Evolutionary conservation across 2,113 vertebrate species (phyloP).

Genomic region (Variabilichromis moorii): DNA sequence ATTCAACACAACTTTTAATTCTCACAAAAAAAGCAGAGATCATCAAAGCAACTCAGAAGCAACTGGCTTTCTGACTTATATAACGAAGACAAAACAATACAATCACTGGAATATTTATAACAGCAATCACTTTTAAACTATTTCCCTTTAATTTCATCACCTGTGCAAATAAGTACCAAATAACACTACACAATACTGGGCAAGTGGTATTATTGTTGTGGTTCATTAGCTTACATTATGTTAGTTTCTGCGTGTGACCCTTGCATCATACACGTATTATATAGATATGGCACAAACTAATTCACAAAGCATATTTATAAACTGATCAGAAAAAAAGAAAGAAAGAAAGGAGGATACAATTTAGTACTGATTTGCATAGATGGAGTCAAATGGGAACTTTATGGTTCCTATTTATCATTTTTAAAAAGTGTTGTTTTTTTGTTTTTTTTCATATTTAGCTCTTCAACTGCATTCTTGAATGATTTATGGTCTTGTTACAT

Average conservation of each 20-base stretch:
- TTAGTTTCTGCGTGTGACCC: background rate
- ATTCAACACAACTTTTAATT: background rate
- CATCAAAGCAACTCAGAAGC: background rate
- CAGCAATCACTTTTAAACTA: rapidly evolving
- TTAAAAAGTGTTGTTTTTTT: background rate
- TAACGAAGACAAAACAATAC: background rate
- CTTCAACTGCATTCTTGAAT: background rate
- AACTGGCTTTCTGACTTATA: background rate
- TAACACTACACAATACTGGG: background rate
- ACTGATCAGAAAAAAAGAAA: background rate
- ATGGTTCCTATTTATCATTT: background rate
- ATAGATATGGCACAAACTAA: background rate
- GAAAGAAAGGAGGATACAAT: background rate
- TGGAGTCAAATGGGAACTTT: rapidly evolving
- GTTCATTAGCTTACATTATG: background rate
- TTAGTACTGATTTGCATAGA: background rate
- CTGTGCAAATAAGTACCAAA: background rate
- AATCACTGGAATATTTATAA: background rate
- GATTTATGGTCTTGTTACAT: background rate
- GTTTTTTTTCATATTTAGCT: background rate
- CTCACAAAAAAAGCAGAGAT: background rate
- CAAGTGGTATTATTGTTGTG: background rate
- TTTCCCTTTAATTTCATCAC: background rate
- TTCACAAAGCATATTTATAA: background rate
- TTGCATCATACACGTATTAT: rapidly evolving